Conservation (phyloP, 23 tunicate species). For the Phallusia fumigata region DNA sequence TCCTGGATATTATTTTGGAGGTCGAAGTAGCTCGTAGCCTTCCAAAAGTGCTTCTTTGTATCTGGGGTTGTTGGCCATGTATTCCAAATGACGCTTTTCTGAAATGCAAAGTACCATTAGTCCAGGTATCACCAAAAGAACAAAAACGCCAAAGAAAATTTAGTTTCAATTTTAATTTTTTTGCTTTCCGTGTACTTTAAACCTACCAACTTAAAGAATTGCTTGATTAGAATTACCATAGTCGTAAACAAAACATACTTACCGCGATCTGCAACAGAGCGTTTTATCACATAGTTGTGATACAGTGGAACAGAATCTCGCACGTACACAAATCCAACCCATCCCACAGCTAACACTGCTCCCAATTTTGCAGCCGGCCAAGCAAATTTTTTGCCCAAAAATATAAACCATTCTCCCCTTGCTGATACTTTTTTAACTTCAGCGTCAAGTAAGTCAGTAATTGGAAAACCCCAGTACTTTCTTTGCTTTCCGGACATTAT, state of each 20-base stretch:
- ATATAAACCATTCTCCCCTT: background rate
- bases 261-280: constrained; percentile 21
- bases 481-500: background rate
- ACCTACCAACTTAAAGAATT: no score
- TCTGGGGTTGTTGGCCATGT: constrained; percentile 38
- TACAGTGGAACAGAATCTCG: background rate
- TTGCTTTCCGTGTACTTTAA: no score
- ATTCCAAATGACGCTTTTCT: constrained; percentile 47
- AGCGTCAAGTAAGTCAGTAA: background rate
- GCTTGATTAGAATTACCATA: no score
- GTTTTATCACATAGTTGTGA: constrained; percentile 15
- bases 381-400: background rate
- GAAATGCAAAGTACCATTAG: constrained; percentile 2
- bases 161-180: no score
- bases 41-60: constrained; percentile 37
- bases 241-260: background rate
- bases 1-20: constrained; percentile 25
- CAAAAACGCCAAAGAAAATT: no score
- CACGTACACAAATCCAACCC: background rate
- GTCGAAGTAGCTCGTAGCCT: constrained; percentile 42
- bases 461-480: background rate
- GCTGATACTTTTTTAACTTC: background rate
- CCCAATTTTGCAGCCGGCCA: constrained; percentile 1
- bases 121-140: no score
- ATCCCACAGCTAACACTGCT: background rate